These are phyloP conservation scores for Drosophila sproati DNA, from an alignment of 1,140 invertebrate species.

Conservation along the genomic window DNA sequence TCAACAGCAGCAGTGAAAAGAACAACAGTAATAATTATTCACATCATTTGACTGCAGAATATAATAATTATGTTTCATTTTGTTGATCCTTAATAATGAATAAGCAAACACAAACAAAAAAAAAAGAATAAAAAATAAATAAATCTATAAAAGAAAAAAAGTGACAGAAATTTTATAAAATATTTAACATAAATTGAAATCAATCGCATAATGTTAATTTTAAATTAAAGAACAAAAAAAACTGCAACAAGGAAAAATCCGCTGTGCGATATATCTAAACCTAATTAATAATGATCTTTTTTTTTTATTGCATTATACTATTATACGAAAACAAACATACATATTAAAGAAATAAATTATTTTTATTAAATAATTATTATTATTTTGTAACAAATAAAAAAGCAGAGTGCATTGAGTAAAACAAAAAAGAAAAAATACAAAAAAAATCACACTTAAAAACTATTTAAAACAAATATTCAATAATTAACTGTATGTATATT, in stretches of 20 bases:
- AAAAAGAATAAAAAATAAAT: background rate
- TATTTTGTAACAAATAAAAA: conserved; percentile 75
- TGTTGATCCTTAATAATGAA: conserved; percentile 24
- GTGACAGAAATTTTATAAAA: conserved; percentile 18
- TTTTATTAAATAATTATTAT: conserved; percentile 80
- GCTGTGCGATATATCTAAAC: conserved; percentile 45
- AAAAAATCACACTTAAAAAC: conserved; percentile 17
- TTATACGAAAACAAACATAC: conserved; percentile 64
- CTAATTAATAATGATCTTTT: conserved; percentile 32
- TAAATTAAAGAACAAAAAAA: conserved; percentile 42
- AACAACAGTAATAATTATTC: background rate
- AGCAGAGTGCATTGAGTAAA: conserved; percentile 51
- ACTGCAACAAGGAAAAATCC: conserved; percentile 25
- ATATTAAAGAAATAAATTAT: conserved; percentile 80
- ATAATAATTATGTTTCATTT: conserved; percentile 12
- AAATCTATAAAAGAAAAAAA: conserved; percentile 4
- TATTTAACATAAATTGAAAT: conserved; percentile 31
- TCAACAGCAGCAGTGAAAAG: conserved; percentile 4
- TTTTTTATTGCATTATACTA: conserved; percentile 53
- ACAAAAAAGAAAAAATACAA: conserved; percentile 33
- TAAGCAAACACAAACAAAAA: background rate
- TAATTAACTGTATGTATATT: conserved; percentile 51
- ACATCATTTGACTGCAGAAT: conserved; percentile 11
- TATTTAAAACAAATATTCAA: conserved; percentile 34
- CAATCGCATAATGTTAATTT: conserved; percentile 65